These are phyloP conservation scores for Misgurnus mizolepis DNA, from an alignment of 2,113 vertebrate species.

Conservation along the genomic window DNA sequence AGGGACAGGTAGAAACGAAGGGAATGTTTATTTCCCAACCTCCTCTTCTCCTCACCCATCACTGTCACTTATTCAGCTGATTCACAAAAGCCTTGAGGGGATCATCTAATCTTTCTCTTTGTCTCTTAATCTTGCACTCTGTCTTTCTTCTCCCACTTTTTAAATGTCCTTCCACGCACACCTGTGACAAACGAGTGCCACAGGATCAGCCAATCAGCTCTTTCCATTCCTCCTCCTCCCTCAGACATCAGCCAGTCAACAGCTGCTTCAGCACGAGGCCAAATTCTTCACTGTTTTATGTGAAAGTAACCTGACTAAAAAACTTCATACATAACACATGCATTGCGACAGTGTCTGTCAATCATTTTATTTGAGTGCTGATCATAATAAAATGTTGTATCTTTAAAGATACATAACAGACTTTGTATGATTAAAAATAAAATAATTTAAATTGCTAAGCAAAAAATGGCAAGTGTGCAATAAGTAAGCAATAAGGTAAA, in stretches of 20 bases:
- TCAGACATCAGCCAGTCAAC: not conserved
- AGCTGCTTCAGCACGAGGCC: not conserved
- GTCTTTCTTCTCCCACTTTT: not conserved
- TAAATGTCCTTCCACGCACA: constrained; percentile 24
- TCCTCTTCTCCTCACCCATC: constrained; percentile 31
- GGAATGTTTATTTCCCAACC: constrained; percentile 51
- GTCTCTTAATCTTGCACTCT: not conserved
- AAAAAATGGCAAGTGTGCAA: no score
- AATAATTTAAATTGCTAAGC: no score
- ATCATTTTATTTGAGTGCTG: no score
- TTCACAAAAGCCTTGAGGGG: constrained; percentile 41
- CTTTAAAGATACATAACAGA: no score
- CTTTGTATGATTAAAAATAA: no score
- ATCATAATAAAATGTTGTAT: no score
- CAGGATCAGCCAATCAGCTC: constrained; percentile 14
- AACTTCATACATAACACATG: no score
- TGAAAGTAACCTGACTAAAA: not conserved
- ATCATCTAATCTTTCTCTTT: constrained; percentile 36
- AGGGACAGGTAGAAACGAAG: constrained; percentile 41
- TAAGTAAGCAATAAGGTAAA: no score
- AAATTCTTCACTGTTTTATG: not conserved
- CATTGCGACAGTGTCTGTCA: no score
- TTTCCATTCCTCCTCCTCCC: constrained; percentile 3
- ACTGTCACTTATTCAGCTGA: constrained; percentile 41
- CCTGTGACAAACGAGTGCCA: constrained; percentile 19